phyloP scores from a whole-genome alignment of 2,797 vertebrate species.

The Gephyroberyx darwinii region DNA sequence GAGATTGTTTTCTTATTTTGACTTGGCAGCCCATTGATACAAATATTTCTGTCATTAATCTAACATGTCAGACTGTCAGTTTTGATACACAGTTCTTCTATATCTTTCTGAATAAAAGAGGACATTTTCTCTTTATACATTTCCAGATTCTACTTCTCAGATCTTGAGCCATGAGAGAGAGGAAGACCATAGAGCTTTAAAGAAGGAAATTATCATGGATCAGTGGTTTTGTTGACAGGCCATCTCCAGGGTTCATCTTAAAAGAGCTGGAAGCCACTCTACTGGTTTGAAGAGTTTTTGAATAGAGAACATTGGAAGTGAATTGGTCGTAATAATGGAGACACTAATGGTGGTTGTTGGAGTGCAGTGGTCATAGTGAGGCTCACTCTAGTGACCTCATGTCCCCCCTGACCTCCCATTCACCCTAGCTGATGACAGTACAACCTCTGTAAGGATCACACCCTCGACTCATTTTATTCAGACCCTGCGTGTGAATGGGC shows the following conservation, averaged over 20 bases:
- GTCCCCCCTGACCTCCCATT: slow-evolving; percentile 34
- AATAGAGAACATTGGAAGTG: slow-evolving; percentile 38
- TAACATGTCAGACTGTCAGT: slow-evolving; percentile 49
- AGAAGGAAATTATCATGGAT: slow-evolving; percentile 65
- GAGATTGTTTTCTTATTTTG: slow-evolving; percentile 49
- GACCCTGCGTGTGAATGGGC: slow-evolving; percentile 14
- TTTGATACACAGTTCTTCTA: slow-evolving; percentile 53
- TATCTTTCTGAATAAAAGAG: slow-evolving; percentile 52
- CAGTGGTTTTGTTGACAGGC: slow-evolving; percentile 58
- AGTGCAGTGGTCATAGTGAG: slow-evolving; percentile 32
- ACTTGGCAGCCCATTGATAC: slow-evolving; percentile 34
- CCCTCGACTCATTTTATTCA: background rate
- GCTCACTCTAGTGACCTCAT: slow-evolving; percentile 53
- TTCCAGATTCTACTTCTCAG: slow-evolving; percentile 66
- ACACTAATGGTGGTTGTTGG: slow-evolving; percentile 44
- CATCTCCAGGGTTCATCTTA: slow-evolving; percentile 64
- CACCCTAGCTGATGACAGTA: slow-evolving; percentile 37
- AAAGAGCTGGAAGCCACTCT: slow-evolving; percentile 63
- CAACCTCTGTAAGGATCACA: slow-evolving; percentile 23
- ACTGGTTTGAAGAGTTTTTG: slow-evolving; percentile 45
- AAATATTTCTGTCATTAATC: slow-evolving; percentile 50
- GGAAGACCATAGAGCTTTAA: slow-evolving; percentile 31
- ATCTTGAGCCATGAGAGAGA: slow-evolving; percentile 66
- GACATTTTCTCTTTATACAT: slow-evolving; percentile 68
- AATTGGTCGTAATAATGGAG: slow-evolving; percentile 52